phyloP scores from a whole-genome alignment of 2,888 invertebrate genomes.

The Cantharis nigra region DNA sequence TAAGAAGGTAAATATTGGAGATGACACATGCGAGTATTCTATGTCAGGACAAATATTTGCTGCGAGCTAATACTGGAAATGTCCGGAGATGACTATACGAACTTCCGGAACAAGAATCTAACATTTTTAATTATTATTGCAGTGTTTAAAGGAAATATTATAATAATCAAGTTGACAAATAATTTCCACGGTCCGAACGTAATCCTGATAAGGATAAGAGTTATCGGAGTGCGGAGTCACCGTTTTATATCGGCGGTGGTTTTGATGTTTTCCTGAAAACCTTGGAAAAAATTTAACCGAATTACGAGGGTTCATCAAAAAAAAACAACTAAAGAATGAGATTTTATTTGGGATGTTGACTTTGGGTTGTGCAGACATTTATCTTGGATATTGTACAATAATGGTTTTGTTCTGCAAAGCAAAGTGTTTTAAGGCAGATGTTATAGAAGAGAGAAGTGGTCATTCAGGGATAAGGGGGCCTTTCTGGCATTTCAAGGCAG shows the following conservation, averaged over 20 bases:
- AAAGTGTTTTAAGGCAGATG: constrained; percentile 1
- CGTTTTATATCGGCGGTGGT: not conserved
- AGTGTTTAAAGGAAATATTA: not conserved
- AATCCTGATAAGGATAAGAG: not conserved
- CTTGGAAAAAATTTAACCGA: not conserved
- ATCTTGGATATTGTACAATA: not conserved
- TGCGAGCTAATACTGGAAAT: constrained; percentile 16
- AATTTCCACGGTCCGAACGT: not conserved
- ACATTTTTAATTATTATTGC: not conserved
- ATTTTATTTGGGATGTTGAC: not conserved
- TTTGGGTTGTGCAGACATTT: not conserved
- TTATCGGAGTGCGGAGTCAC: not conserved
- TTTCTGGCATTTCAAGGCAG: constrained; percentile 37
- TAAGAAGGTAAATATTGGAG: constrained; percentile 19
- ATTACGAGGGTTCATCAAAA: not conserved
- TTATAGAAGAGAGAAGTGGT: constrained; percentile 24
- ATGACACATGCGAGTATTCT: constrained; percentile 16
- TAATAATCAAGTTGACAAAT: not conserved
- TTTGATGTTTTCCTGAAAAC: not conserved
- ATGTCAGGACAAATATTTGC: constrained; percentile 25
- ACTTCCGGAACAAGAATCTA: constrained; percentile 18
- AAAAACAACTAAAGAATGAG: not conserved
- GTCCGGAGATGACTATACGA: constrained; percentile 21
- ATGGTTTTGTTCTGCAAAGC: constrained; percentile 6
- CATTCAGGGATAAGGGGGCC: constrained; percentile 22